These are phyloP conservation scores for Microtus montanus DNA, from an alignment of 2,113 vertebrate species.

Conservation along the genomic window DNA sequence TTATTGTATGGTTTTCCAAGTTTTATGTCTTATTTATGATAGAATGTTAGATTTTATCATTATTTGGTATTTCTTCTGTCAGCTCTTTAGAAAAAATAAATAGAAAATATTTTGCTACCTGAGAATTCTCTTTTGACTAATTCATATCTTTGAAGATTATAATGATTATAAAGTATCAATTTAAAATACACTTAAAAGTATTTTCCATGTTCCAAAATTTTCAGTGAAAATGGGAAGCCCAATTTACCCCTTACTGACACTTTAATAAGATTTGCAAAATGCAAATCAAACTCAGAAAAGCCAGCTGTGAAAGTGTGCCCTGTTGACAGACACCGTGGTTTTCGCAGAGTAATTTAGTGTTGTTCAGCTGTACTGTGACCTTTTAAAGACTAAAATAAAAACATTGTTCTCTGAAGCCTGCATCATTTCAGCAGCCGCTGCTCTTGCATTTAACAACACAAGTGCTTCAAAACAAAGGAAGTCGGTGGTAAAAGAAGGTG, in stretches of 20 bases:
- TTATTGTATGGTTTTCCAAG: not conserved
- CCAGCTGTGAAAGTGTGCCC: conserved; percentile 73
- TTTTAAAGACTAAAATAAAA: conserved; percentile 86
- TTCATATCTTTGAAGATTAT: conserved; percentile 16
- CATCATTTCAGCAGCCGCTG: conserved; percentile 73
- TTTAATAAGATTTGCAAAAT: conserved; percentile 75
- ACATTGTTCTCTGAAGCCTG: conserved; percentile 76
- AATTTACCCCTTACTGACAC: conserved; percentile 29
- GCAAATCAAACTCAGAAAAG: conserved; percentile 68
- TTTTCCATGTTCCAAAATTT: conserved; percentile 60
- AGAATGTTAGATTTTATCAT: not conserved
- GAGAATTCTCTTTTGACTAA: conserved; percentile 6
- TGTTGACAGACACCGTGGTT: conserved; percentile 80
- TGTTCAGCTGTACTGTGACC: conserved; percentile 84
- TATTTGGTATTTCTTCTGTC: conserved; percentile 27
- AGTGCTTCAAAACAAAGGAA: conserved; percentile 74
- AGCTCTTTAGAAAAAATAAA: not conserved
- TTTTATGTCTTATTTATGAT: not conserved
- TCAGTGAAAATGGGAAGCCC: conserved; percentile 56
- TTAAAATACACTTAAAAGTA: not conserved
- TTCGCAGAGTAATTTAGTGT: conserved; percentile 81
- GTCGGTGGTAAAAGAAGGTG: conserved; percentile 3
- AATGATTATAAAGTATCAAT: not conserved
- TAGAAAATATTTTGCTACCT: not conserved
- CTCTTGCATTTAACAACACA: conserved; percentile 65